Evolutionary conservation across 2,888 invertebrate species (phyloP).

Genomic region (Drosophila aldrichi): DNA sequence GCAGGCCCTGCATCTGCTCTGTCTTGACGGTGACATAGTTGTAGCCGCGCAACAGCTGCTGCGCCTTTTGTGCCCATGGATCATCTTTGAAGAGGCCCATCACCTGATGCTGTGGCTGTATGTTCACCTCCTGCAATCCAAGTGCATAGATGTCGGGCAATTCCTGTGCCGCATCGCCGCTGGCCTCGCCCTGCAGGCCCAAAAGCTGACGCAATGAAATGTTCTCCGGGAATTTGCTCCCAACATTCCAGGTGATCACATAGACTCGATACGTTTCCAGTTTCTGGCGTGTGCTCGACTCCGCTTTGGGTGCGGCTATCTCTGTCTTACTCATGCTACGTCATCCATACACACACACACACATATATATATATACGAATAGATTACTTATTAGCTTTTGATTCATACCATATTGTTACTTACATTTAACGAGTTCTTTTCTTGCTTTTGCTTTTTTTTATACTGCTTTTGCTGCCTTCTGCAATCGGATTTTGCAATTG

Average conservation of each 20-base stretch:
- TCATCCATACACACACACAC: conserved; percentile 7
- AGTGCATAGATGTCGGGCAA: conserved; percentile 94
- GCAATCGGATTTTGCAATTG: conserved; percentile 44
- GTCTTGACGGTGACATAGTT: conserved; percentile 92
- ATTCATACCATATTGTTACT: conserved; percentile 35
- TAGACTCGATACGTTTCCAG: conserved; percentile 88
- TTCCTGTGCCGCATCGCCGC: conserved; percentile 85
- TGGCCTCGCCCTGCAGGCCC: conserved; percentile 87
- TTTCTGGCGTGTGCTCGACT: conserved; percentile 54
- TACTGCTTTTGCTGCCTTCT: neutral
- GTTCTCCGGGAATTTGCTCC: conserved; percentile 91
- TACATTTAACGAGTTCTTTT: conserved; percentile 28
- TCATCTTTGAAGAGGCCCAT: conserved; percentile 93
- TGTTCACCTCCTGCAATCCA: conserved; percentile 95
- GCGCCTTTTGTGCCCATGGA: conserved; percentile 92
- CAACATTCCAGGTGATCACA: conserved; percentile 96
- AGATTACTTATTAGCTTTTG: conserved; percentile 26
- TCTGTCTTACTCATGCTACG: conserved; percentile 49
- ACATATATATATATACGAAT: neutral
- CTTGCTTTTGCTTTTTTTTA: conserved; percentile 1
- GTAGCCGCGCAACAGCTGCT: conserved; percentile 88
- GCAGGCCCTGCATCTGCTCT: conserved; percentile 93
- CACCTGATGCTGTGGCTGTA: conserved; percentile 93
- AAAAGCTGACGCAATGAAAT: conserved; percentile 90
- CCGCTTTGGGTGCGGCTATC: conserved; percentile 44